These are phyloP conservation scores for Karalla daura DNA, from an alignment of 2,797 vertebrate species.

Conservation along the genomic window DNA sequence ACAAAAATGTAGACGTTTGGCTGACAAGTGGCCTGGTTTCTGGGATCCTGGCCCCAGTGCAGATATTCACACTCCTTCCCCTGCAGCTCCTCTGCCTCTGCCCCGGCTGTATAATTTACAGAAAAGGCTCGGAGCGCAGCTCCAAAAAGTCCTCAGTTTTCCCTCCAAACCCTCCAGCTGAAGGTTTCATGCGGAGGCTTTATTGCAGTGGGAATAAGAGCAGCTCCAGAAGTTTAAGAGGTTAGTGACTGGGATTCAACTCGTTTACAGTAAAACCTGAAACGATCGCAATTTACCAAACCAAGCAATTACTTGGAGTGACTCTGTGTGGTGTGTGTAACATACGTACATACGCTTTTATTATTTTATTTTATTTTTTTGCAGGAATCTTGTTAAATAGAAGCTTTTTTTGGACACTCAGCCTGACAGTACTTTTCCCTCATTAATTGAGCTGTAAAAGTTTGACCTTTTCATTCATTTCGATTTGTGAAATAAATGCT, in stretches of 20 bases:
- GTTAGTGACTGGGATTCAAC: not conserved
- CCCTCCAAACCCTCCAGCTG: conserved; percentile 35
- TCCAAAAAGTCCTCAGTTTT: conserved; percentile 50
- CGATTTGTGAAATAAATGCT: too few species aligned
- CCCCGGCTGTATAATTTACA: conserved; percentile 62
- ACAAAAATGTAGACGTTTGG: conserved; percentile 54
- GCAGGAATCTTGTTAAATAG: too few species aligned
- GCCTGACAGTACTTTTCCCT: too few species aligned
- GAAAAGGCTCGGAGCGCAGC: conserved; percentile 27
- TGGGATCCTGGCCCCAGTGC: conserved; percentile 42
- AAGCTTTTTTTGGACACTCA: too few species aligned
- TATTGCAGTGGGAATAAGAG: conserved; percentile 24
- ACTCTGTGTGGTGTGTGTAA: too few species aligned
- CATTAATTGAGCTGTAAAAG: too few species aligned
- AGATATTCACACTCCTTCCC: conserved; percentile 61
- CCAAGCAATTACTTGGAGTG: too few species aligned
- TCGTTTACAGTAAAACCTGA: too few species aligned
- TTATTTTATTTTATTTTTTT: too few species aligned
- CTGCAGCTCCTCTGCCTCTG: conserved; percentile 30
- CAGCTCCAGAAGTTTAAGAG: conserved; percentile 25
- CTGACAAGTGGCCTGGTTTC: conserved; percentile 56
- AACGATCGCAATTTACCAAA: too few species aligned
- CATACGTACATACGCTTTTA: too few species aligned
- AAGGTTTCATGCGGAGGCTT: conserved; percentile 40
- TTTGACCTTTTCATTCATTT: too few species aligned